Conservation (phyloP, 2,888 invertebrate species). For the Drosophila colorata region DNA sequence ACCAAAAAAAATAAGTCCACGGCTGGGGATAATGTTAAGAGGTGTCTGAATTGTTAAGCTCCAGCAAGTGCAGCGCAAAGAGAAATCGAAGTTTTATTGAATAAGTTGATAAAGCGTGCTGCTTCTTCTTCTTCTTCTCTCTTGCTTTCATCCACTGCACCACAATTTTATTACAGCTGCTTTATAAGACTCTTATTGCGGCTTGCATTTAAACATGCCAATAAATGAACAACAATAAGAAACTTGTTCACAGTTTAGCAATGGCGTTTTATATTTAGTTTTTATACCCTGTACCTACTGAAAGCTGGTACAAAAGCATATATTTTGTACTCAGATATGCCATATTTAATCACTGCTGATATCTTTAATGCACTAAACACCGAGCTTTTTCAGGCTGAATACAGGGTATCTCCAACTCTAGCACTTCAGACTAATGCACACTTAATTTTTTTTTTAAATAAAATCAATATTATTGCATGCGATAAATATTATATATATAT, state of each 20-base stretch:
- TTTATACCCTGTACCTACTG: neutral
- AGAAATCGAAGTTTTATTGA: constrained; percentile 70
- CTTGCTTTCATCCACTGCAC: constrained; percentile 13
- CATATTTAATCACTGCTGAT: too few relatives aligned
- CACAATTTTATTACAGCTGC: constrained; percentile 24
- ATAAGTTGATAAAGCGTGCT: constrained; percentile 57
- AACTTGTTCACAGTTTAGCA: constrained; percentile 9
- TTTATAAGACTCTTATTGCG: constrained; percentile 11
- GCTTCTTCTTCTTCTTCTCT: neutral
- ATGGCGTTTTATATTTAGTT: neutral
- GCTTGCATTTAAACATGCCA: constrained; percentile 8
- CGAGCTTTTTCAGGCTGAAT: too few relatives aligned
- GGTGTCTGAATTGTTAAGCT: constrained; percentile 58
- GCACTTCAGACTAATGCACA: too few relatives aligned
- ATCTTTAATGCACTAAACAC: too few relatives aligned
- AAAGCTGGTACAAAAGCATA: neutral
- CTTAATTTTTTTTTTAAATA: too few relatives aligned
- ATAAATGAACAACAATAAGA: constrained; percentile 20
- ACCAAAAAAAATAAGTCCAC: constrained; percentile 21
- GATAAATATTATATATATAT: too few relatives aligned
- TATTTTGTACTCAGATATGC: neutral
- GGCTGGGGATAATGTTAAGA: constrained; percentile 53
- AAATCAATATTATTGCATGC: too few relatives aligned
- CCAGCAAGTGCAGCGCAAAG: constrained; percentile 31
- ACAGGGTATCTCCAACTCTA: too few relatives aligned